Evolutionary conservation across 2,113 vertebrate genomes (phyloP).

Genomic region (Otis tarda): DNA sequence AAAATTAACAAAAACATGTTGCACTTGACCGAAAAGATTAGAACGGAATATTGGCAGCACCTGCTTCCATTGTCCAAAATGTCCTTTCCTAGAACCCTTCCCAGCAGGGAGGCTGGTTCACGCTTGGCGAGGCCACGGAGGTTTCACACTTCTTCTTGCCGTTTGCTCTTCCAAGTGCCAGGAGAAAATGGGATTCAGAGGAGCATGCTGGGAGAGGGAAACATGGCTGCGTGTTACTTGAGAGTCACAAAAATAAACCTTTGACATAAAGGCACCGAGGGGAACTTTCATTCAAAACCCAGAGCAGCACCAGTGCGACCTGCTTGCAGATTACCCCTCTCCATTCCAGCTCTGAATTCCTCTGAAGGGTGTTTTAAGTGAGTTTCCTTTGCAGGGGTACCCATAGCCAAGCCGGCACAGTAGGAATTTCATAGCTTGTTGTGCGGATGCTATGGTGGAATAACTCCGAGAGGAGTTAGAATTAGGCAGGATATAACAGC

Average conservation of each 20-base stretch:
- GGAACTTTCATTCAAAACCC: neutral
- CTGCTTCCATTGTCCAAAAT: constrained; percentile 2
- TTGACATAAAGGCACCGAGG: neutral
- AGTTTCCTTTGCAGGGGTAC: neutral
- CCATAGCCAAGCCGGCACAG: neutral
- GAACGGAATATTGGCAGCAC: neutral
- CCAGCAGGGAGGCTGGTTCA: constrained; percentile 17
- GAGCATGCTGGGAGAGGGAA: neutral
- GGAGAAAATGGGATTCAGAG: constrained; percentile 9
- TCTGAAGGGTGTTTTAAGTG: neutral
- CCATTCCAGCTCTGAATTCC: neutral
- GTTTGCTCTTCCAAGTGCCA: neutral
- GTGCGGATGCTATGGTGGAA: neutral
- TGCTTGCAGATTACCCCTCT: neutral
- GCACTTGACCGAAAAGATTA: neutral
- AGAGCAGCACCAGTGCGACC: neutral
- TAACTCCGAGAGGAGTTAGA: constrained; percentile 17
- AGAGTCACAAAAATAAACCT: neutral
- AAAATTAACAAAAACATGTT: neutral
- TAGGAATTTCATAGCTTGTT: neutral
- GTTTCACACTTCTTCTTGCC: neutral
- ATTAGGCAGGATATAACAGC: neutral
- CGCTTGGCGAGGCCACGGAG: neutral
- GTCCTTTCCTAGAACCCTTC: constrained; percentile 36
- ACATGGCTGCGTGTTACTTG: neutral